A percentile compares a stretch with the other conserved stretches of the same genome.
Evolutionary conservation across 2,113 vertebrate species (phyloP).

Genomic region (Polyodon spathula): DNA sequence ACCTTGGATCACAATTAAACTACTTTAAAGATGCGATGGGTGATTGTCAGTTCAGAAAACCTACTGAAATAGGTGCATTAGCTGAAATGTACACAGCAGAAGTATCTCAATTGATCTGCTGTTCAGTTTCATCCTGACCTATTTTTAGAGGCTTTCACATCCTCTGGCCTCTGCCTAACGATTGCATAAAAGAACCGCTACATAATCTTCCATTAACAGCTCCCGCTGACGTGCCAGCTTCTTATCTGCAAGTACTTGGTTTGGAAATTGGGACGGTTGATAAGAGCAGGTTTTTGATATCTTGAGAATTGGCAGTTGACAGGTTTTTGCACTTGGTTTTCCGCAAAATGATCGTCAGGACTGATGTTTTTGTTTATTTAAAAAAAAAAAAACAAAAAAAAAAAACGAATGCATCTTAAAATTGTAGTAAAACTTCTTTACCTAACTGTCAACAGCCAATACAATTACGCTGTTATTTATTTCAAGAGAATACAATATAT

Average conservation of each 20-base stretch:
- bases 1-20: too few species aligned
- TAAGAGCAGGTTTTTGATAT: conserved; percentile 28
- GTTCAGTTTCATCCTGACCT: too few species aligned
- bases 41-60: too few species aligned
- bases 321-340: conserved; percentile 43
- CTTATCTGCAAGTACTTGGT: conserved; percentile 49
- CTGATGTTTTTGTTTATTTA: conserved; percentile 22
- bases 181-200: conserved; percentile 3
- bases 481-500: too few species aligned
- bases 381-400: background rate
- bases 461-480: too few species aligned
- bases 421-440: background rate
- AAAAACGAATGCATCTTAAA: background rate
- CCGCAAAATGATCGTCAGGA: conserved; percentile 15
- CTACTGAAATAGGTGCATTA: too few species aligned
- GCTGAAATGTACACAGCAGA: too few species aligned
- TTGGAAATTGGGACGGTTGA: conserved; percentile 47
- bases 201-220: background rate
- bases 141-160: background rate
- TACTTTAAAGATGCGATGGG: too few species aligned
- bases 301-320: conserved; percentile 29
- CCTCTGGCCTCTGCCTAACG: background rate
- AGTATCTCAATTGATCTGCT: too few species aligned
- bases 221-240: conserved; percentile 44
- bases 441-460: too few species aligned